A percentile compares a stretch with the other conserved stretches of the same genome.
Conservation (phyloP, 1,140 invertebrate genomes). For the Orius insidiosus region DNA sequence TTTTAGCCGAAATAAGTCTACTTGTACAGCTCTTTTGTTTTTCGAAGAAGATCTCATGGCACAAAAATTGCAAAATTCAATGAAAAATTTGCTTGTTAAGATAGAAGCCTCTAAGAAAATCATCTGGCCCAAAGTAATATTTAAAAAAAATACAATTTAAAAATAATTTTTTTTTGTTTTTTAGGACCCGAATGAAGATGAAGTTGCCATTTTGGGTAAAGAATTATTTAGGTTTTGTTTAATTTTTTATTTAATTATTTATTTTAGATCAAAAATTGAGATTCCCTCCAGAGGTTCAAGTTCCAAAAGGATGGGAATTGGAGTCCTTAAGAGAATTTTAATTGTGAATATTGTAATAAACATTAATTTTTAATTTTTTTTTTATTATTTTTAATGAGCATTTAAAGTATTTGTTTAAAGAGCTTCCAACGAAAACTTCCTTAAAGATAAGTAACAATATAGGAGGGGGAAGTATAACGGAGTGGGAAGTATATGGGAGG, state of each 20-base stretch:
- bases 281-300: conserved; percentile 10
- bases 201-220: no score
- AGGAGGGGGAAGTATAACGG: no score
- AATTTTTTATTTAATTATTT: no score
- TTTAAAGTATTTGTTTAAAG: no score
- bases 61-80: conserved; percentile 10
- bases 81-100: conserved; percentile 8
- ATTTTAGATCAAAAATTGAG: conserved; percentile 14
- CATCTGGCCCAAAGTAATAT: conserved; percentile 19
- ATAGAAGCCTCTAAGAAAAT: conserved; percentile 9
- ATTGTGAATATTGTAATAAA: no score
- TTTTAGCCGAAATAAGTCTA: conserved; percentile 17
- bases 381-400: no score
- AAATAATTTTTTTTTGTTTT: neutral
- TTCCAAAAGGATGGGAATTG: conserved; percentile 9
- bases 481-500: no score
- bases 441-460: no score
- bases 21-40: conserved; percentile 13
- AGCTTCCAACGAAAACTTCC: no score
- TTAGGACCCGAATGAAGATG: conserved; percentile 1
- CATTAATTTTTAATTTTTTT: no score
- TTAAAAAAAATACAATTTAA: conserved; percentile 6
- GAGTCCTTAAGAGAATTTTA: neutral
- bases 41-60: conserved; percentile 13
- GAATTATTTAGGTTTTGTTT: no score